Evolutionary conservation across 2,113 vertebrate genomes (phyloP).

Genomic region (Hystrix cristata): DNA sequence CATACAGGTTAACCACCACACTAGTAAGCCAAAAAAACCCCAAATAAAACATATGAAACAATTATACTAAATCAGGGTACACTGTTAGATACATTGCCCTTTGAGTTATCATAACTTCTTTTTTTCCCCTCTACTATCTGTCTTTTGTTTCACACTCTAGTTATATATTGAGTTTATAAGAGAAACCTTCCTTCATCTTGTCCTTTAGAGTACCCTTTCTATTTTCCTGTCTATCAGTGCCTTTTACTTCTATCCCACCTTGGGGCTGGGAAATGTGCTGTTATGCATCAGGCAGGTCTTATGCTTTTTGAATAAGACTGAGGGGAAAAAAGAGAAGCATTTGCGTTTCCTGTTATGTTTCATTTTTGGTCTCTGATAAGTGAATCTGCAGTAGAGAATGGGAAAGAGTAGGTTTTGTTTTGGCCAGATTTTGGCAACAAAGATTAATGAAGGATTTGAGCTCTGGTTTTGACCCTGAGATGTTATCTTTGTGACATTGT

Average conservation of each 20-base stretch:
- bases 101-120: background rate
- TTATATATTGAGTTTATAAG: background rate
- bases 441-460: constrained; percentile 32
- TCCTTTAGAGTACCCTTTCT: constrained; percentile 15
- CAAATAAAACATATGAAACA: background rate
- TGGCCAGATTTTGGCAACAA: constrained; percentile 34
- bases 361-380: constrained; percentile 43
- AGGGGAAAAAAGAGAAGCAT: background rate
- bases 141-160: background rate
- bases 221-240: background rate
- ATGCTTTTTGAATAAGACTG: constrained; percentile 33
- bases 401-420: constrained; percentile 61
- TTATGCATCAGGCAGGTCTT: background rate
- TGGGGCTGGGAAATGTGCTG: background rate
- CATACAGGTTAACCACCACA: background rate
- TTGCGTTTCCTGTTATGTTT: constrained; percentile 70
- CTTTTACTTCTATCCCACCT: background rate
- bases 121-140: background rate
- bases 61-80: background rate
- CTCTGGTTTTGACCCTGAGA: constrained; percentile 28
- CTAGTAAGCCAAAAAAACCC: background rate
- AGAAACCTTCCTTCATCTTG: background rate
- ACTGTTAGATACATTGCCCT: background rate
- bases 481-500: constrained; percentile 23
- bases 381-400: constrained; percentile 51